Evolutionary conservation across 2,113 vertebrate genomes (phyloP).

Genomic region (Cryptotis parvus): DNA sequence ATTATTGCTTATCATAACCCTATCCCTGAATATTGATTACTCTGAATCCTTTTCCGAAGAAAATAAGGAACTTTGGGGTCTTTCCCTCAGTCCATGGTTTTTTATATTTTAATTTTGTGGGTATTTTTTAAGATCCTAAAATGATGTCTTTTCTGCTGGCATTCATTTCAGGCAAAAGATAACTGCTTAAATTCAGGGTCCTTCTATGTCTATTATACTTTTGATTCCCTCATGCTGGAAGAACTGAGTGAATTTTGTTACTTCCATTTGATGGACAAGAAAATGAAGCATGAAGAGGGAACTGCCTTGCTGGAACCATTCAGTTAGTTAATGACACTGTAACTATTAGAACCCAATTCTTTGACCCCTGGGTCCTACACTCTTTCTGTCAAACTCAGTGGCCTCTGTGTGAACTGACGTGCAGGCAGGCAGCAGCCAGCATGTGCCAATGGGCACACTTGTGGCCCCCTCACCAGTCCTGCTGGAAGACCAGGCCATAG

Average conservation of each 20-base stretch:
- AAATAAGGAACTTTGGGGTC: background rate
- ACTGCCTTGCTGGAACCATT: slow-evolving; percentile 24
- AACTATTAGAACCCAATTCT: slow-evolving; percentile 22
- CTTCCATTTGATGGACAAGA: slow-evolving; percentile 51
- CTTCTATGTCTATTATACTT: background rate
- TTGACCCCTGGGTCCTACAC: background rate
- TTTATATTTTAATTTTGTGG: background rate
- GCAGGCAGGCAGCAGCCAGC: background rate
- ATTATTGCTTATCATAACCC: background rate
- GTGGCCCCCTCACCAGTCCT: background rate
- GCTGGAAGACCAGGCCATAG: background rate
- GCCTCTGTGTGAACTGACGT: background rate
- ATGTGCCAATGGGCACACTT: background rate
- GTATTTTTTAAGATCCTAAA: slow-evolving; percentile 28
- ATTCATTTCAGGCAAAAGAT: slow-evolving; percentile 9
- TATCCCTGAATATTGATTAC: background rate
- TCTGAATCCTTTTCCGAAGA: background rate
- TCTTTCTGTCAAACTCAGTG: slow-evolving; percentile 9
- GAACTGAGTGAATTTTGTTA: background rate
- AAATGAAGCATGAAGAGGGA: background rate
- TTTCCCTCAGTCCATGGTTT: background rate
- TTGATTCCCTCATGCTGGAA: slow-evolving; percentile 11
- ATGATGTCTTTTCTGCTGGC: background rate
- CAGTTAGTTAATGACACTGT: background rate
- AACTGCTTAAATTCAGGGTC: background rate